phyloP scores from a whole-genome alignment of 1,140 invertebrate species.

The Plectrocnemia conspersa region DNA sequence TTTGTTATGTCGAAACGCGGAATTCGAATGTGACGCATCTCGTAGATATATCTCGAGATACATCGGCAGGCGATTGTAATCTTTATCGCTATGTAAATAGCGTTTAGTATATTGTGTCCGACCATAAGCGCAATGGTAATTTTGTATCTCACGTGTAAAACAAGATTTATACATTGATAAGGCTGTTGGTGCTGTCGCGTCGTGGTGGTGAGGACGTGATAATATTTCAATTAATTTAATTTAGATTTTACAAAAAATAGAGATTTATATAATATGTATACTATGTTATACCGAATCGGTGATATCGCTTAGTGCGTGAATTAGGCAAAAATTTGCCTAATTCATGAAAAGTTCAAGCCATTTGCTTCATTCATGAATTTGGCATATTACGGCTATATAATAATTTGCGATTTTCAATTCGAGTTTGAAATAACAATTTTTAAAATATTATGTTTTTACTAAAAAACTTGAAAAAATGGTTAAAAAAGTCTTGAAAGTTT shows the following conservation, averaged over 20 bases:
- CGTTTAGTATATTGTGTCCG: background rate
- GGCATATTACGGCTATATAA: no score
- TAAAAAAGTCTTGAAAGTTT: no score
- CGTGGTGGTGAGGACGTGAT: background rate
- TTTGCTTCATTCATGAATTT: no score
- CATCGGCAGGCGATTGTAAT: background rate
- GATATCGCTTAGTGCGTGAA: no score
- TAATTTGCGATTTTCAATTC: no score
- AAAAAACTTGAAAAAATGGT: no score
- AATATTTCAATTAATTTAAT: background rate
- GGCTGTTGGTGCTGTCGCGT: background rate
- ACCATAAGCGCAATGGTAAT: background rate
- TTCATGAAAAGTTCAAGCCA: no score
- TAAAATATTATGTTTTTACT: no score
- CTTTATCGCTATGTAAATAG: conserved; percentile 1
- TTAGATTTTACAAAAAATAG: background rate
- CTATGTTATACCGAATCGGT: background rate
- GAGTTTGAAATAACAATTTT: no score
- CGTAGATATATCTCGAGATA: background rate
- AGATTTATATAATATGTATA: background rate
- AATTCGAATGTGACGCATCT: background rate
- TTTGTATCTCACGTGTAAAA: conserved; percentile 17
- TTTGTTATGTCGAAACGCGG: no score
- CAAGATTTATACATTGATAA: conserved; percentile 22
- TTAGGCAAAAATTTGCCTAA: no score